Conservation (phyloP, 2,888 invertebrate species). For the Ectobius pallidus region DNA sequence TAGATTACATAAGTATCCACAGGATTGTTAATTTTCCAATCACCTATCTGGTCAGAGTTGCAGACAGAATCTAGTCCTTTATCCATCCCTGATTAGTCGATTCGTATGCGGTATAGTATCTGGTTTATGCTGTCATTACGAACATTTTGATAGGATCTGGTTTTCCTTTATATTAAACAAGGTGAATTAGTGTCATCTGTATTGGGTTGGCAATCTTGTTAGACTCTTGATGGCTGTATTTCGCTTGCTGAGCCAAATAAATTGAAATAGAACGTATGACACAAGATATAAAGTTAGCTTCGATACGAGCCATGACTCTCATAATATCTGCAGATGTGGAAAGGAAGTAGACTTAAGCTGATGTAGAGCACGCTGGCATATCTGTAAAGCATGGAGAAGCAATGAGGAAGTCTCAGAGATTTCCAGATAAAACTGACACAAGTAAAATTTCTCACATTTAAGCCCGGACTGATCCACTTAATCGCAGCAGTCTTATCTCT, state of each 20-base stretch:
- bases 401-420: neutral
- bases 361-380: neutral
- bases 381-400: neutral
- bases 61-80: too few relatives aligned
- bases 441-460: neutral
- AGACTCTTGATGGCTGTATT: neutral
- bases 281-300: neutral
- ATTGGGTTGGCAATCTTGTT: neutral
- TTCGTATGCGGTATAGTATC: too few relatives aligned
- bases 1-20: too few relatives aligned
- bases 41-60: too few relatives aligned
- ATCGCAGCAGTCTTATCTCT: too few relatives aligned
- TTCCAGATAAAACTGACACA: neutral
- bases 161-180: neutral
- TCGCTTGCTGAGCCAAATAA: neutral
- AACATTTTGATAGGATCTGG: neutral
- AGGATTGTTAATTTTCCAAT: too few relatives aligned
- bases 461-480: too few relatives aligned
- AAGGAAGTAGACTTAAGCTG: neutral
- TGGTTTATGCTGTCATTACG: too few relatives aligned
- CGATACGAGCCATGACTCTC: neutral
- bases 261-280: neutral
- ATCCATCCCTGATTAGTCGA: too few relatives aligned
- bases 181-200: neutral
- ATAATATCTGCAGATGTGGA: neutral